Base-by-base conservation (phyloP, 53 echinoderm and acorn worm genomes). In the Patiria pectinifera region DNA sequence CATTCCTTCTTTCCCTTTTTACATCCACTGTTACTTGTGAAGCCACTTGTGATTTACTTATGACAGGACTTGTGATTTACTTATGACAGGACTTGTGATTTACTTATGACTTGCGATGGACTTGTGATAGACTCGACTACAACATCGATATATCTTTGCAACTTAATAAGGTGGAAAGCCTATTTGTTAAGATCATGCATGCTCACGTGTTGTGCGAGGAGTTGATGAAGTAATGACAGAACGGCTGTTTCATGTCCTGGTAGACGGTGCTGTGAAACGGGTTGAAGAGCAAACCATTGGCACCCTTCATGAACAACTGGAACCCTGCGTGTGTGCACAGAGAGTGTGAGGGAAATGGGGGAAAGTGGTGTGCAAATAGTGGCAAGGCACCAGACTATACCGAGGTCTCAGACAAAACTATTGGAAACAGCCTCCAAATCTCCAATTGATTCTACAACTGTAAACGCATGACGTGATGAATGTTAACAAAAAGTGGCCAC, bases 181-280 rank as follows among this genome's bases (percentile, higher is more conserved):
- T 24, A 21, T 16, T 66, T 13, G 21, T 53, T 0, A 76, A 79
- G 24, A 48, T 22, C 48, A 90, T 71, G 62, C 82, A 86, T 81
- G 92, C 99, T 96, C 78, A 99, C 99, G 99, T 99, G 92, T 99
- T 99, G 89, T 99, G 99, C n/a, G 99, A 99, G 8, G 99, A 99
- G 49, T 94, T 96, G 90, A 99, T 95, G 87, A 96, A 99, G 93
- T 99, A 99, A 80, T 99, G 99, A 48, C 92, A 91, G 46, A 99
- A 86, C 3, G 99, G 99, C 83, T 96, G 99, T 18, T 91, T 96
- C 99, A 99, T 99, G 71, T 99, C 99, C 43, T 99, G 99, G 59
- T 99, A 99, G 23, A 99, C 62, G 21, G 88, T 86, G 72, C 59
- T 87, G 77, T 99, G 95, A 78, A 84, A 94, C 48, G 99, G 99